Evolutionary conservation across 2,888 invertebrate species (phyloP).

Genomic region (Xylocampa areola): DNA sequence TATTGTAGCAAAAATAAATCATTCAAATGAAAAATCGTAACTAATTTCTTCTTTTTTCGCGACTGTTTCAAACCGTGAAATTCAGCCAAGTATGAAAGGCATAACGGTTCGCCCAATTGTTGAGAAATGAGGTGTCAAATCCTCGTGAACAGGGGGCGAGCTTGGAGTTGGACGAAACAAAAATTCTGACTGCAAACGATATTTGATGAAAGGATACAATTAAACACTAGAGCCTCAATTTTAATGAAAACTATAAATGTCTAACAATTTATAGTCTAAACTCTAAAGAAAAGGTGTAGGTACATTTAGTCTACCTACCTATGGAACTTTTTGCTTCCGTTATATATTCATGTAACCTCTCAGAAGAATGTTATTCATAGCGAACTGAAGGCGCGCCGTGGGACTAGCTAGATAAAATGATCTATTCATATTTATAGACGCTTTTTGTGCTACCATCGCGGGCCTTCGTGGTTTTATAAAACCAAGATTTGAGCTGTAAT

Average conservation of each 20-base stretch:
- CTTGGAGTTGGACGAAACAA: constrained; percentile 25
- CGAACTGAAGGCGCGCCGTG: background rate
- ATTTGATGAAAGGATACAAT: constrained; percentile 25
- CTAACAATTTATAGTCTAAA: too few relatives aligned
- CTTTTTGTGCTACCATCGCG: background rate
- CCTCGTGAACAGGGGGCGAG: constrained; percentile 13
- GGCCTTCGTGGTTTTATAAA: background rate
- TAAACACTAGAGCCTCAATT: constrained; percentile 19
- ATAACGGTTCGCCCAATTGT: constrained; percentile 38
- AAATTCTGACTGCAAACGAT: constrained; percentile 30
- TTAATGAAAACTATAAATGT: constrained; percentile 13
- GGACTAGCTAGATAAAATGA: background rate
- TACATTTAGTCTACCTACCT: background rate
- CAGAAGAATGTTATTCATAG: constrained; percentile 2
- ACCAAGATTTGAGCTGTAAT: background rate
- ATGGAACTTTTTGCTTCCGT: background rate
- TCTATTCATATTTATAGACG: constrained; percentile 1
- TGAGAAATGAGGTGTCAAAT: constrained; percentile 52
- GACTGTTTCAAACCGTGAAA: constrained; percentile 37
- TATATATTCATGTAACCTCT: background rate
- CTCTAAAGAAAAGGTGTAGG: too few relatives aligned
- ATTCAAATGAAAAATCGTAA: constrained; percentile 29
- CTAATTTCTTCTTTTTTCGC: constrained; percentile 36
- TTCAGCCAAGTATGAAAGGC: constrained; percentile 36
- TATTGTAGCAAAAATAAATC: background rate